Evolutionary conservation across 2,113 vertebrate genomes (phyloP).

Genomic region (Chaetodon auriga): DNA sequence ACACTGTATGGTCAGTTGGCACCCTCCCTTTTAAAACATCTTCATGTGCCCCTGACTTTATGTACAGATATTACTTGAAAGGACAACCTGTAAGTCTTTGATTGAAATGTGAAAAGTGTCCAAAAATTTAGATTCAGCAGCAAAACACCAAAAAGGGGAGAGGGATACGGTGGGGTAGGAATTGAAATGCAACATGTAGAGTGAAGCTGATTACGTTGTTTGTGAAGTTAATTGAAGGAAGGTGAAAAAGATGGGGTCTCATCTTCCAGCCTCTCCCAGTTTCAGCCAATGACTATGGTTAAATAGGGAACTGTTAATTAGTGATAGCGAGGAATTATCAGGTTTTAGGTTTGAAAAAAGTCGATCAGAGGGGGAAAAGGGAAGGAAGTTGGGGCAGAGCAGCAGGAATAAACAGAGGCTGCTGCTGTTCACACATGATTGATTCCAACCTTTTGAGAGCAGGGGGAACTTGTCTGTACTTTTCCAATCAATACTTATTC

Average conservation of each 20-base stretch:
- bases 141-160: neutral
- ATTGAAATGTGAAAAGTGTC: neutral
- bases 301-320: slow-evolving; percentile 92
- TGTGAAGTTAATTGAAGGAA: slow-evolving; percentile 93
- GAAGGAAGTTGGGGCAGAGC: slow-evolving; percentile 11
- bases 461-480: slow-evolving; percentile 85
- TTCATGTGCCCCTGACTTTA: neutral
- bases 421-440: slow-evolving; percentile 94
- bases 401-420: slow-evolving; percentile 58
- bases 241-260: slow-evolving; percentile 87
- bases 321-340: slow-evolving; percentile 90
- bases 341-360: slow-evolving; percentile 65
- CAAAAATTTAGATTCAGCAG: slow-evolving; percentile 29
- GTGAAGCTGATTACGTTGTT: slow-evolving; percentile 89
- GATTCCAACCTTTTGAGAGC: slow-evolving; percentile 93
- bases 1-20: too few relatives aligned
- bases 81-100: neutral
- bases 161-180: slow-evolving; percentile 48
- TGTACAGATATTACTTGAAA: slow-evolving; percentile 2
- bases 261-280: slow-evolving; percentile 89
- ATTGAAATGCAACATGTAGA: slow-evolving; percentile 91
- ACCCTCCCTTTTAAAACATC: too few relatives aligned
- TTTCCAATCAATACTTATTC: slow-evolving; percentile 92
- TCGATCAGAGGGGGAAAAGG: slow-evolving; percentile 30
- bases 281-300: slow-evolving; percentile 94